phyloP scores from a whole-genome alignment of 2,888 invertebrate species.

The Linnaemya vulpina region DNA sequence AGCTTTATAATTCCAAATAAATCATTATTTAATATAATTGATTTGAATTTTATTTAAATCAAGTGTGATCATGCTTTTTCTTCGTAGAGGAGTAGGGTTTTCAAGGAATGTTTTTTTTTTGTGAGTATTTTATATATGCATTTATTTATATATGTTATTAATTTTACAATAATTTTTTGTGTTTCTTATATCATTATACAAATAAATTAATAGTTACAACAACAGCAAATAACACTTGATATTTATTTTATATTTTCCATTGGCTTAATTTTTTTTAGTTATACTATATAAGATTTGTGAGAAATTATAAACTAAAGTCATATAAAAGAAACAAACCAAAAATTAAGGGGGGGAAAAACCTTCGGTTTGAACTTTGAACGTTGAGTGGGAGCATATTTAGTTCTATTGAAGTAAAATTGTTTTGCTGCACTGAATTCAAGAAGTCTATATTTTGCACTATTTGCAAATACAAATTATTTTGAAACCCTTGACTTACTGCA shows the following conservation, averaged over 20 bases:
- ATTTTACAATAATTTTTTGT: slow-evolving; percentile 58
- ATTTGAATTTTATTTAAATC: background rate
- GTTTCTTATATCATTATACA: slow-evolving; percentile 7
- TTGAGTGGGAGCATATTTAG: too few relatives aligned
- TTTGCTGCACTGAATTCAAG: too few relatives aligned
- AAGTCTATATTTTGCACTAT: too few relatives aligned
- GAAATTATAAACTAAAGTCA: background rate
- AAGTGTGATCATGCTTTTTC: background rate
- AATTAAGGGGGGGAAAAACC: background rate
- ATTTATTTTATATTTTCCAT: slow-evolving; percentile 5
- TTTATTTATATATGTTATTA: slow-evolving; percentile 29
- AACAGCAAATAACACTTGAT: slow-evolving; percentile 66
- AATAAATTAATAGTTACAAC: slow-evolving; percentile 66
- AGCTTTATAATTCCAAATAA: background rate
- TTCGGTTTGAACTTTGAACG: too few relatives aligned
- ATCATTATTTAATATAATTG: background rate
- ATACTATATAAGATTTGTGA: background rate
- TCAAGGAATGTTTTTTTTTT: slow-evolving; percentile 53
- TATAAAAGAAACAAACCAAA: background rate
- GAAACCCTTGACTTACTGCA: too few relatives aligned
- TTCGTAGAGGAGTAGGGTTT: background rate
- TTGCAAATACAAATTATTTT: too few relatives aligned
- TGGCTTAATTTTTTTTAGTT: background rate
- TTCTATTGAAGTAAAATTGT: too few relatives aligned
- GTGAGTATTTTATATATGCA: slow-evolving; percentile 38